These are phyloP conservation scores for Pocillopora grandis DNA, from an alignment of 92 coral and sea anemone genomes.

Conservation along the genomic window DNA sequence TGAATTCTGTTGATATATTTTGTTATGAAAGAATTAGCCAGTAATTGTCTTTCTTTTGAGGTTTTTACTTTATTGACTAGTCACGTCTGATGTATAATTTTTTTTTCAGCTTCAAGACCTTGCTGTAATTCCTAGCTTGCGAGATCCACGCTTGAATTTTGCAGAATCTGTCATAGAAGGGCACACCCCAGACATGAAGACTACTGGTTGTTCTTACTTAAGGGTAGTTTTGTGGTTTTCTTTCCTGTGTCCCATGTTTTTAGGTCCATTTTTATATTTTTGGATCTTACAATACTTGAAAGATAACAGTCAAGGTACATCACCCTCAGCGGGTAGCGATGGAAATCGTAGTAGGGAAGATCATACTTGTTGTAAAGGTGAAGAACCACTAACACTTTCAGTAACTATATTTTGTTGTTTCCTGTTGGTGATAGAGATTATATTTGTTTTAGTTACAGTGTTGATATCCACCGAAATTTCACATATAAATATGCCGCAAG, in stretches of 20 bases:
- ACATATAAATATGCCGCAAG: too few species aligned
- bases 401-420: not conserved
- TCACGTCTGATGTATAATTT: too few species aligned
- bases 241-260: not conserved
- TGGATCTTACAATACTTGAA: not conserved
- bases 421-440: not conserved
- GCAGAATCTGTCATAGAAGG: slow-evolving; percentile 15
- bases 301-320: too few species aligned
- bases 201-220: not conserved
- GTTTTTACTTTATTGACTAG: too few species aligned
- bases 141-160: slow-evolving; percentile 15
- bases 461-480: not conserved
- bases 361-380: not conserved
- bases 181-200: not conserved
- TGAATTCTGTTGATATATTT: too few species aligned
- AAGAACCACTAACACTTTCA: not conserved
- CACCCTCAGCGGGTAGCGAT: not conserved
- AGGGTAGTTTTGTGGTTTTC: slow-evolving; percentile 14
- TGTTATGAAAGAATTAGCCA: too few species aligned
- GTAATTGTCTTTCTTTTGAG: too few species aligned
- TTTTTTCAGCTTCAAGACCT: slow-evolving; percentile 25
- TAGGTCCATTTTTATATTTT: slow-evolving; percentile 2
- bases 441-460: not conserved
- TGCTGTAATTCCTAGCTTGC: slow-evolving; percentile 7
- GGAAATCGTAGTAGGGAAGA: not conserved